Conservation (phyloP, 2,888 invertebrate species). For the Chalcosyrphus nemorum region DNA sequence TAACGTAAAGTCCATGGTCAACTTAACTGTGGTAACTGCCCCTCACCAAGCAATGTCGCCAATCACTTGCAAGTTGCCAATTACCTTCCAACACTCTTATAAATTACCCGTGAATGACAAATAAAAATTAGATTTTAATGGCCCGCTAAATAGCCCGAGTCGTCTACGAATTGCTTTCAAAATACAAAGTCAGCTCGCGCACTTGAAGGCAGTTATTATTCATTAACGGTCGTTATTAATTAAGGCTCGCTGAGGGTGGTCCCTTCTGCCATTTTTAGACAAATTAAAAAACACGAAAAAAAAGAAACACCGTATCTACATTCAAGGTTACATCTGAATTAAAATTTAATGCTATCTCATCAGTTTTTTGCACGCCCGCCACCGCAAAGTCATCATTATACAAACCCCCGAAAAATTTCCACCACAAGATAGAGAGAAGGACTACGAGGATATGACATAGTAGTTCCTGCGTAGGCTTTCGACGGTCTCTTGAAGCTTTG, state of each 20-base stretch:
- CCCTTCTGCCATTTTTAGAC: background rate
- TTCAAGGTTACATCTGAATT: conserved; percentile 52
- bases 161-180: conserved; percentile 43
- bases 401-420: background rate
- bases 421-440: background rate
- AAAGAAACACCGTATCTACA: background rate
- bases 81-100: background rate
- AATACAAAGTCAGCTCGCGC: conserved; percentile 25
- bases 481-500: conserved; percentile 14
- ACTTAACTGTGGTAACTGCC: no score
- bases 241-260: conserved; percentile 18
- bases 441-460: background rate
- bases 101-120: conserved; percentile 31
- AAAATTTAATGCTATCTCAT: conserved; percentile 59
- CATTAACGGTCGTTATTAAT: conserved; percentile 62
- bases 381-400: background rate
- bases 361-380: conserved; percentile 30
- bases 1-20: no score
- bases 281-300: conserved; percentile 17
- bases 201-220: conserved; percentile 55
- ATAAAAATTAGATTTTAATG: conserved; percentile 59
- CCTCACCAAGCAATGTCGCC: no score
- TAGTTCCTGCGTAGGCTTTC: conserved; percentile 1
- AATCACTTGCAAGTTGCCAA: background rate
- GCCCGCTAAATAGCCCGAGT: conserved; percentile 47